Evolutionary conservation across 2,113 vertebrate genomes (phyloP).

Genomic region (Plotosus lineatus): DNA sequence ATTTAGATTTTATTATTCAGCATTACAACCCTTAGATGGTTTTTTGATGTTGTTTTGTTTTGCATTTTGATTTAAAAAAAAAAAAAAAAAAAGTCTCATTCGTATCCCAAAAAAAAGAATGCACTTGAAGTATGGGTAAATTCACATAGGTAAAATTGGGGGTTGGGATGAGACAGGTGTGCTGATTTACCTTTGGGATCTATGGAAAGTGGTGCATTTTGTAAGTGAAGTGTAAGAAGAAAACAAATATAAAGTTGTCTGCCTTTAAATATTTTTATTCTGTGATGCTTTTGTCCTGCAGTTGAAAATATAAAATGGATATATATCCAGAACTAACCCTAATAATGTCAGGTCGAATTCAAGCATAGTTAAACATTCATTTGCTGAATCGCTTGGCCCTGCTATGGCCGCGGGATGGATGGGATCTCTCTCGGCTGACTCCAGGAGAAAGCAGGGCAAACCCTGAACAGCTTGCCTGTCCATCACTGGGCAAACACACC

Average conservation of each 20-base stretch:
- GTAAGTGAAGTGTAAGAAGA: slow-evolving; percentile 9
- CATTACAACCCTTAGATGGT: neutral
- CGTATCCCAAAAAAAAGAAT: neutral
- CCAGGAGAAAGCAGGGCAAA: too few species aligned
- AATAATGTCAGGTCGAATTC: too few species aligned
- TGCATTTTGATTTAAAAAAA: neutral
- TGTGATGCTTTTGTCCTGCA: neutral
- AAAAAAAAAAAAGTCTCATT: slow-evolving; percentile 12
- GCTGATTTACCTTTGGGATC: neutral
- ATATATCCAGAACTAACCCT: too few species aligned
- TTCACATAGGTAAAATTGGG: neutral
- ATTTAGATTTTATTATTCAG: slow-evolving; percentile 27
- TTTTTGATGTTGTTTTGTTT: neutral
- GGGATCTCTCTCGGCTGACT: too few species aligned
- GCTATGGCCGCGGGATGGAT: too few species aligned
- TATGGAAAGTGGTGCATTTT: neutral
- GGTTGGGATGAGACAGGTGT: neutral
- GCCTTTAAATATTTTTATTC: neutral
- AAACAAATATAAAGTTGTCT: slow-evolving; percentile 25
- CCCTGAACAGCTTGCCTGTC: too few species aligned
- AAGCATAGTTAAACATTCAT: too few species aligned
- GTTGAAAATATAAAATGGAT: too few species aligned
- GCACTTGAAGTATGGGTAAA: slow-evolving; percentile 21
- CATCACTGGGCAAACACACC: too few species aligned
- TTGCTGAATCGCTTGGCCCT: too few species aligned